Evolutionary conservation across 2,797 vertebrate genomes (phyloP), one percentile per base, ranked within the genome.

Genomic region (Schizothorax lantsangensis): DNA sequence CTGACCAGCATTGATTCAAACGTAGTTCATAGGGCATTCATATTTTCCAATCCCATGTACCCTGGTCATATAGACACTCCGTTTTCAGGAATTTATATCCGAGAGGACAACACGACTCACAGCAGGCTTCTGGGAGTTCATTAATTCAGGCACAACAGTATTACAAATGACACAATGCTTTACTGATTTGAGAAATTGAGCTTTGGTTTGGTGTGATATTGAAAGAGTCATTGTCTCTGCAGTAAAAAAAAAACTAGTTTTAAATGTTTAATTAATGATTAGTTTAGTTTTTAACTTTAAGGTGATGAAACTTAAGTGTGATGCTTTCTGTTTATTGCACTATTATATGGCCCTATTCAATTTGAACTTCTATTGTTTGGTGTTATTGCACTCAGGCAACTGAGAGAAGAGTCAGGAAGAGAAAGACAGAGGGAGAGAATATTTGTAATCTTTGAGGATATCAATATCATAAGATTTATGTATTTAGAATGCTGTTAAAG

Each of bases 91-190:
- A 78, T 62, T 38, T 40, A 57, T 40, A 62, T 79, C 2, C 3
- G 21, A 64, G 26, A 43, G 17, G 38, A 64, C n/a, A 64, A 64
- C 38, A 45, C 23, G 19, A 62, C 5, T n/a, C 38, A 73, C 71
- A n/a, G 36, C 12, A 59, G 6, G 33, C 12, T 59, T 79, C 36
- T 79, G 77, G 33, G 33, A 79, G 75, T 57, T 59, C 21, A 79
- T 79, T 79, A 40, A 57, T 57, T 79, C 52, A 40, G 36, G 12
- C 75, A 36, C 9, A 77, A 33, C 43, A 74, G 45, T 75, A 19
- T 77, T 54, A 36, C 49, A 77, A 54, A 21, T 10, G 17, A 52
- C 26, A 75, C 71, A 26, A 6, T 33, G 19, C 19, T 54, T 77
- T 36, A 36, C 30, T 21, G 5, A 23, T 10, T 77, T 54, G 26